These are phyloP conservation scores for Lasiurus borealis DNA, from an alignment of 2,113 vertebrate species.

Conservation along the genomic window DNA sequence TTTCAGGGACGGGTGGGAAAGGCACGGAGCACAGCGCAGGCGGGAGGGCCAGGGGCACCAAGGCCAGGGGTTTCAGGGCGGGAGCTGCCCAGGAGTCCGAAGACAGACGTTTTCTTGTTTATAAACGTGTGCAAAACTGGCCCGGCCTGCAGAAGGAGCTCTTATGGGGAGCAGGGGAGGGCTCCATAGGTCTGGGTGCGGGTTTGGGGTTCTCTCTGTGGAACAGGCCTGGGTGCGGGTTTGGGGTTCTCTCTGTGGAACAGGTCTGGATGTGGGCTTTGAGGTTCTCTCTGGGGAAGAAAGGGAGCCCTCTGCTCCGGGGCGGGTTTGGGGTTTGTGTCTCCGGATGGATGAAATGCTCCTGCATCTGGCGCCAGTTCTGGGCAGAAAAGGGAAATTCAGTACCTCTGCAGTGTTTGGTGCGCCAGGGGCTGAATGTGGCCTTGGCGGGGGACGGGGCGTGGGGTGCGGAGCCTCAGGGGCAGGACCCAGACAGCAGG, in stretches of 20 bases:
- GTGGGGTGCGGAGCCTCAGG: too few relatives aligned
- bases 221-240: background rate
- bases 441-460: too few relatives aligned
- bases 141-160: background rate
- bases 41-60: too few relatives aligned
- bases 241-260: too few relatives aligned
- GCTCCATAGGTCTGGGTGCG: too few relatives aligned
- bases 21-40: too few relatives aligned
- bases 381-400: slow-evolving; percentile 33
- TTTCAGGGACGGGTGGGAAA: background rate
- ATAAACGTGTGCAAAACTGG: too few relatives aligned
- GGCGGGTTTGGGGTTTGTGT: slow-evolving; percentile 65
- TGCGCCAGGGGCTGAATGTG: background rate
- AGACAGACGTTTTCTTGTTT: too few relatives aligned
- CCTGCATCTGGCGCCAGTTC: background rate
- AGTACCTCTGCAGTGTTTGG: slow-evolving; percentile 53
- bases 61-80: too few relatives aligned
- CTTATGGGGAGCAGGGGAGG: too few relatives aligned
- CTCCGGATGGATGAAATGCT: slow-evolving; percentile 20
- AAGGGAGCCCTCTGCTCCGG: background rate
- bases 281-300: background rate
- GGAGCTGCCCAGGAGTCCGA: too few relatives aligned
- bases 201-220: background rate
- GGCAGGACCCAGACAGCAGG: too few relatives aligned
- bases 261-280: background rate